A percentile compares a stretch with the other conserved stretches of the same genome.
Conservation (phyloP, 1,140 invertebrate species). For the Orchestia grillus region DNA sequence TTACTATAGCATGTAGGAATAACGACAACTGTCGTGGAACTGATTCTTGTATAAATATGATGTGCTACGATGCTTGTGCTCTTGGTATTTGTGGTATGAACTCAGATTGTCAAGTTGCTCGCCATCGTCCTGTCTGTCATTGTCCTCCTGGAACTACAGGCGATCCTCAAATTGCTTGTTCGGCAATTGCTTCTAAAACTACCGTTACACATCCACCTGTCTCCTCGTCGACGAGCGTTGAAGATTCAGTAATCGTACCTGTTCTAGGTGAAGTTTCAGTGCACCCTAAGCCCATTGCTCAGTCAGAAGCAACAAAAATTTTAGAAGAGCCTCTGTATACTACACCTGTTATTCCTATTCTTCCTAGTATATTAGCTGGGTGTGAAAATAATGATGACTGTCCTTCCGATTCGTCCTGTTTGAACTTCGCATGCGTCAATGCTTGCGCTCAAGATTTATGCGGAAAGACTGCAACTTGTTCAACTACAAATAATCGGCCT, state of each 20-base stretch:
- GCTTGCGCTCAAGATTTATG: slow-evolving; percentile 79
- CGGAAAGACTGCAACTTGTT: slow-evolving; percentile 75
- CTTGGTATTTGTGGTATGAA: slow-evolving; percentile 74
- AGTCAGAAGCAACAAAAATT: not conserved
- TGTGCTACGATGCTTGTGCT: slow-evolving; percentile 78
- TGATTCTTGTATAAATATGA: slow-evolving; percentile 87
- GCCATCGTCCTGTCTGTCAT: slow-evolving; percentile 68
- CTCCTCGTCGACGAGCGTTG: slow-evolving; percentile 5
- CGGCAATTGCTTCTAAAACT: slow-evolving; percentile 57
- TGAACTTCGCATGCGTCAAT: slow-evolving; percentile 80
- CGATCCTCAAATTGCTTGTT: slow-evolving; percentile 66
- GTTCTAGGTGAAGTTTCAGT: slow-evolving; percentile 7
- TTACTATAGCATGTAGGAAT: slow-evolving; percentile 60
- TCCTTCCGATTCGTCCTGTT: slow-evolving; percentile 79
- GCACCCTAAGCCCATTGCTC: not conserved
- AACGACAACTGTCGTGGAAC: slow-evolving; percentile 85
- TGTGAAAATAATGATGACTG: slow-evolving; percentile 81
- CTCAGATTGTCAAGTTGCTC: slow-evolving; percentile 65
- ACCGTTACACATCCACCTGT: slow-evolving; percentile 47
- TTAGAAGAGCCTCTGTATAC: not conserved
- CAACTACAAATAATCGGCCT: slow-evolving; percentile 44
- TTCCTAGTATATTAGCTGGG: slow-evolving; percentile 74
- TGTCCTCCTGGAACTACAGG: slow-evolving; percentile 68
- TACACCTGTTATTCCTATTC: slow-evolving; percentile 37
- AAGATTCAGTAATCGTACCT: slow-evolving; percentile 46